Evolutionary conservation across 2,797 vertebrate species (phyloP).

Genomic region (Hydrolagus colliei): DNA sequence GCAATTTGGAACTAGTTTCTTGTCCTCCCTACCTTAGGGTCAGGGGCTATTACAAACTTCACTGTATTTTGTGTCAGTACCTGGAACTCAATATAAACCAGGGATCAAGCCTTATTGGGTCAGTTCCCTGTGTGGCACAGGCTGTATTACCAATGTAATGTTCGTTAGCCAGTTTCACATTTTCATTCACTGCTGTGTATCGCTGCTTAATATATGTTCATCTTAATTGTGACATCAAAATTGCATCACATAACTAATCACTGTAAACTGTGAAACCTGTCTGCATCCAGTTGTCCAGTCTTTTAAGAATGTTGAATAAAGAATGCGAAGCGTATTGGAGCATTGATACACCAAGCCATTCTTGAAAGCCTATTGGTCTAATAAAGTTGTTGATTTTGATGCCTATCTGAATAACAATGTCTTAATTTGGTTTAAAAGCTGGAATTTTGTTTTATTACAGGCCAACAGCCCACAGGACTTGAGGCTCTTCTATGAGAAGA

Average conservation of each 20-base stretch:
- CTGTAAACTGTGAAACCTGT: neutral
- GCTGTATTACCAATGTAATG: too few species aligned
- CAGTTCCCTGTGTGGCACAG: too few species aligned
- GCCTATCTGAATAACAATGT: neutral
- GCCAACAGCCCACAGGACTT: constrained; percentile 93
- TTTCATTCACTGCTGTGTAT: neutral
- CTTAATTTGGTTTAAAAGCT: neutral
- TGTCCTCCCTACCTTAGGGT: too few species aligned
- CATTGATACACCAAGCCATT: neutral
- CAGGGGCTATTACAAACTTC: too few species aligned
- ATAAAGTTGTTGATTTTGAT: neutral
- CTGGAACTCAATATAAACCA: too few species aligned
- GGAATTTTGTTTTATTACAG: constrained; percentile 53
- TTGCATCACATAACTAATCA: neutral
- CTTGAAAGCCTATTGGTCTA: neutral
- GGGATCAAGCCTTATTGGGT: too few species aligned
- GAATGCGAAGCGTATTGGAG: neutral
- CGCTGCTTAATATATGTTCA: neutral
- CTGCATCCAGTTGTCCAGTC: neutral
- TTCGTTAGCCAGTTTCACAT: too few species aligned
- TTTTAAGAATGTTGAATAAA: neutral
- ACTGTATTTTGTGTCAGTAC: too few species aligned
- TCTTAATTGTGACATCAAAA: constrained; percentile 12
- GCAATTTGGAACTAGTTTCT: too few species aligned
- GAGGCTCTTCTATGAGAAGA: constrained; percentile 95